These are phyloP conservation scores for Turritopsis dohrnii DNA, from an alignment of 30 jellyfish, hydroid and myxozoan genomes.

Conservation along the genomic window DNA sequence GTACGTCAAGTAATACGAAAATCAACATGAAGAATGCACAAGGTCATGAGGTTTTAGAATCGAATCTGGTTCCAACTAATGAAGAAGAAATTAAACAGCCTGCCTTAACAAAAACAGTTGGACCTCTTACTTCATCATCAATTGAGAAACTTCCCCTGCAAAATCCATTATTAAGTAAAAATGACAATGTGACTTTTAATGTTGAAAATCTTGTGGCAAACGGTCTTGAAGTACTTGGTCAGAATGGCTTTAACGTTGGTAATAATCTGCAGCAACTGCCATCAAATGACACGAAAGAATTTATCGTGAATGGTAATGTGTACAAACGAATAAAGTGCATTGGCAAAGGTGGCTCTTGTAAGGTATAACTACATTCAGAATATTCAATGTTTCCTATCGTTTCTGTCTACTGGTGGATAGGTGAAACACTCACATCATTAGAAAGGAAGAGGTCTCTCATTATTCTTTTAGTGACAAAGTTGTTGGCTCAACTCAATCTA, in stretches of 20 bases:
- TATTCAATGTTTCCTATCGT: too few species aligned
- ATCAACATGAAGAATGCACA: neutral
- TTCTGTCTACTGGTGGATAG: too few species aligned
- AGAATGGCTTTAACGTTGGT: slow-evolving; percentile 20
- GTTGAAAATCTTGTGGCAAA: neutral
- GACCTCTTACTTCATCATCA: neutral
- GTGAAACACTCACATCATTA: too few species aligned
- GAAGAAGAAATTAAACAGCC: neutral
- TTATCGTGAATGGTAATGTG: slow-evolving; percentile 46
- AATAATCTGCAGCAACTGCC: neutral
- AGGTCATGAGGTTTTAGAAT: neutral
- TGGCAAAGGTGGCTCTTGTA: slow-evolving; percentile 87
- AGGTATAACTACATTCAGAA: too few species aligned
- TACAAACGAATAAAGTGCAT: slow-evolving; percentile 42
- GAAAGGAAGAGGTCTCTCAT: too few species aligned
- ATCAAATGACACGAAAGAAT: neutral
- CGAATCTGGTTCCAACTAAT: neutral
- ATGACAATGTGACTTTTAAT: neutral
- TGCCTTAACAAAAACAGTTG: neutral
- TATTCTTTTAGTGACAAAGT: too few species aligned
- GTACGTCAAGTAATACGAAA: neutral
- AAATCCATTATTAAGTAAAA: neutral
- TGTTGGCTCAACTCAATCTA: too few species aligned
- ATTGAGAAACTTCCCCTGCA: neutral
- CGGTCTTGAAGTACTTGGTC: slow-evolving; percentile 15